phyloP scores from a whole-genome alignment of 2,113 vertebrate genomes.

The Zosterops hypoxanthus region DNA sequence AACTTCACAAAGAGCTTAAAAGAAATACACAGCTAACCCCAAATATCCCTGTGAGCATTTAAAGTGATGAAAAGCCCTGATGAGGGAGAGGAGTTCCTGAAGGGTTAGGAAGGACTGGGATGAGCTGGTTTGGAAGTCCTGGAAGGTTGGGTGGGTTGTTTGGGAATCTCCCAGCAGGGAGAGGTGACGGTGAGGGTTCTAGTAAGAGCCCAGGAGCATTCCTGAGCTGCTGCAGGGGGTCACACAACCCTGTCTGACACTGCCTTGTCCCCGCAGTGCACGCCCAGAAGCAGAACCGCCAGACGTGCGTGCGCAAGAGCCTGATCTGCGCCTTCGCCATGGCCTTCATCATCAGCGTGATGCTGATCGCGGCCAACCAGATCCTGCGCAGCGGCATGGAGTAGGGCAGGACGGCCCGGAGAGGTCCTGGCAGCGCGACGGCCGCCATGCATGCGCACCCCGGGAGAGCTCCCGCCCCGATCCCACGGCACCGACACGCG shows the following conservation, averaged over 20 bases:
- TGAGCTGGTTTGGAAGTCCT: not conserved
- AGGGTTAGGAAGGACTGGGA: not conserved
- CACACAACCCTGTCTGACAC: rapidly evolving
- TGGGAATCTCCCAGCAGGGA: not conserved
- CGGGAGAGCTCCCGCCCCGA: slow-evolving; percentile 77
- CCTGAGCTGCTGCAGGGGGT: not conserved
- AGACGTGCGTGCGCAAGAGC: slow-evolving; percentile 98
- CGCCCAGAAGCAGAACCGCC: slow-evolving; percentile 95
- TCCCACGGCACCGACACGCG: slow-evolving; percentile 8
- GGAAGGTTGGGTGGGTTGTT: not conserved
- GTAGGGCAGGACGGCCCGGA: slow-evolving; percentile 68
- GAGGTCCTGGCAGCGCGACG: not conserved
- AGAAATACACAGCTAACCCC: not conserved
- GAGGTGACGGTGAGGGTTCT: not conserved
- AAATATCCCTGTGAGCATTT: not conserved
- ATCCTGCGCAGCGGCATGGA: slow-evolving; percentile 99
- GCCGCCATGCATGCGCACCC: slow-evolving; percentile 83
- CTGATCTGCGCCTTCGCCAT: slow-evolving; percentile 99
- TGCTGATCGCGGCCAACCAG: slow-evolving; percentile 99
- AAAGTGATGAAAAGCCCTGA: not conserved
- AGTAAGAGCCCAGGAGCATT: not conserved
- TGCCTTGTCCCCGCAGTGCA: slow-evolving; percentile 80
- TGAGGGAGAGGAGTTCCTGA: not conserved
- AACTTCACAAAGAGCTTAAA: not conserved
- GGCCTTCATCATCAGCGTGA: slow-evolving; percentile 99